Base-by-base conservation (phyloP, 2,888 invertebrate genomes). In the Proisotoma minuta region DNA sequence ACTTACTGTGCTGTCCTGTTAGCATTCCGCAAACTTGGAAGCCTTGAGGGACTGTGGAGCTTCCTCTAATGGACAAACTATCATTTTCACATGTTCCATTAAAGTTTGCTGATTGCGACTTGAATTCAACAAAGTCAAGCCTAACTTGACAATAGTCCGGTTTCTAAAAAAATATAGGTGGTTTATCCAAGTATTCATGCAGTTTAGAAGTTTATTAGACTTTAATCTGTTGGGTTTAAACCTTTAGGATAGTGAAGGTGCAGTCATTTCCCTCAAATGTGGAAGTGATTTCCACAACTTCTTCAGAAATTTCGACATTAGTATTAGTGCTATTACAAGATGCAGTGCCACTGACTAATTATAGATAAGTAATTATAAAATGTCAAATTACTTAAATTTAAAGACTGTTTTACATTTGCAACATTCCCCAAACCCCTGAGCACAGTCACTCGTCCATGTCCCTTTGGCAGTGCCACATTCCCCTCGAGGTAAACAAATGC, bases 321-420 rank as follows among this genome's bases (percentile, higher is more conserved):
- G 15, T 15, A 43, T 43, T 5, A 4, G 43, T 12, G 20, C 18
- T 20, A 43, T 43, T 43, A 20, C 43, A 43, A 4, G 4, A 18
- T 43, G 43, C 43, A 12, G 4, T 43, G 18, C 15, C 43, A 18
- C n/a, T n/a, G n/a, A n/a, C n/a, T n/a, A n/a, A n/a, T n/a, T n/a
- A n/a, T n/a, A n/a, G n/a, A n/a, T n/a, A 15, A 10, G 15, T 10
- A 34, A 15, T 10, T 10, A 34, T 34, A 34, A 15, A 34, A 34
- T 34, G 15, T 34, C 34, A 10, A 34, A 10, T 34, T 34, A 34
- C 34, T n/a, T n/a, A n/a, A n/a, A n/a, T n/a, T n/a, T n/a, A n/a
- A n/a, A n/a, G n/a, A n/a, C n/a, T n/a, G n/a, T n/a, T 20, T 43
- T n/a, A 43, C 43, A 43, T n/a, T 43, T 43, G 18, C 43, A 43